Percentiles rank a stretch among this genome's conserved stretches.
Conservation (phyloP, 2,113 vertebrate species). For the Alethe castanea region DNA sequence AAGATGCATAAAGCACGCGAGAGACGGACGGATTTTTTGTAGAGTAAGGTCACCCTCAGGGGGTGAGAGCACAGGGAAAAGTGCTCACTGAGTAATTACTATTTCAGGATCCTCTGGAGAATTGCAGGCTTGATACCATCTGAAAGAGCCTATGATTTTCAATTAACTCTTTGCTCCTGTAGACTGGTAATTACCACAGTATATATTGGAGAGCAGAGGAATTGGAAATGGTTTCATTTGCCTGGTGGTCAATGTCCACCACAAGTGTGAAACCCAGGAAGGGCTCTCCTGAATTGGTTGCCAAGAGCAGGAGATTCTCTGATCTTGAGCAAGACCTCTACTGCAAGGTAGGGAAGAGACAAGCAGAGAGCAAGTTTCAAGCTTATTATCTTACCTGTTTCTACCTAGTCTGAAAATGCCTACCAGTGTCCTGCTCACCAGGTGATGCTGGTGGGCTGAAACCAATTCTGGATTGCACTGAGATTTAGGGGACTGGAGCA, state of each 20-base stretch:
- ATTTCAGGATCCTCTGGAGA: conserved; percentile 18
- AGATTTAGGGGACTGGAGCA: not conserved
- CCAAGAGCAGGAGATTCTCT: not conserved
- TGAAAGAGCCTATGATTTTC: conserved; percentile 31
- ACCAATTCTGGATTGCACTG: not conserved
- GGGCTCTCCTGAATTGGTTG: not conserved
- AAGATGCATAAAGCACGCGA: not conserved
- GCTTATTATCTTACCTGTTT: not conserved
- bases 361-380: accelerated
- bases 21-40: not conserved
- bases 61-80: conserved; percentile 16
- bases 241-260: not conserved
- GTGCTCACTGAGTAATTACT: conserved; percentile 27
- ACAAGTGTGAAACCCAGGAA: not conserved
- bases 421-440: not conserved
- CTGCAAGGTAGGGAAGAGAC: not conserved
- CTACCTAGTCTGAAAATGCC: not conserved
- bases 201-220: not conserved
- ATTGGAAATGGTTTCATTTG: not conserved
- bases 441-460: not conserved
- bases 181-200: conserved; percentile 15
- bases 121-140: not conserved
- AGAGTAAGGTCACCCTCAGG: conserved; percentile 45
- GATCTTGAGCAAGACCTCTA: not conserved
- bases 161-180: conserved; percentile 29